Percentiles rank a stretch among this genome's conserved stretches.
Evolutionary conservation across 2,888 invertebrate species (phyloP).

Genomic region (Heliothis peltigera): DNA sequence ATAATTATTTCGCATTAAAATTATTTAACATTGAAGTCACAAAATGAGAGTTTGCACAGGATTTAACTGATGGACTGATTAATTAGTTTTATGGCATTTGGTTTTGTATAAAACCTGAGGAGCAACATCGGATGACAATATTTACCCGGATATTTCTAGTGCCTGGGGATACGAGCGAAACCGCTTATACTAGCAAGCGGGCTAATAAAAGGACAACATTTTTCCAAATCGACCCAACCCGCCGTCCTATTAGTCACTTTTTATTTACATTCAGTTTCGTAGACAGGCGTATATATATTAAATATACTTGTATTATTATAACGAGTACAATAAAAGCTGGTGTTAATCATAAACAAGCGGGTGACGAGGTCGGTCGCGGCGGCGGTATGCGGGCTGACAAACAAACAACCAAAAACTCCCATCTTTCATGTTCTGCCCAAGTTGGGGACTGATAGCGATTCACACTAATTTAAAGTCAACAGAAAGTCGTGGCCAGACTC

Average conservation of each 20-base stretch:
- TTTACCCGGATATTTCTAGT: not conserved
- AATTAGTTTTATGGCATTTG: not conserved
- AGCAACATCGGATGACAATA: not conserved
- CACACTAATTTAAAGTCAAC: not conserved
- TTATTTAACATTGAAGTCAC: not conserved
- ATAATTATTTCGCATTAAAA: conserved; percentile 6
- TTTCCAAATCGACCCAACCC: not conserved
- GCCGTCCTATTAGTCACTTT: not conserved
- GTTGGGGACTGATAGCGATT: conserved; percentile 24
- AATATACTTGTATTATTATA: conserved; percentile 31
- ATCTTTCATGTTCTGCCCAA: conserved; percentile 69
- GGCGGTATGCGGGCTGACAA: conserved; percentile 76
- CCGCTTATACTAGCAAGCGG: not conserved
- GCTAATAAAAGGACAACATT: conserved; percentile 1
- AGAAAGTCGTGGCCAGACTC: not conserved
- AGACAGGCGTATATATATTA: conserved; percentile 17
- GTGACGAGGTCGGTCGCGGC: conserved; percentile 62
- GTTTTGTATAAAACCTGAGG: not conserved
- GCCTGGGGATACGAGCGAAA: not conserved
- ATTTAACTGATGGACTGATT: no score
- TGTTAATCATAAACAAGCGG: conserved; percentile 64
- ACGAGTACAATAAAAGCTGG: conserved; percentile 52
- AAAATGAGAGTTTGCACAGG: no score
- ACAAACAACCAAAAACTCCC: conserved; percentile 70
- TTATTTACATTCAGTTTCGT: conserved; percentile 23